Base-by-base conservation (phyloP, 2,113 vertebrate species). In the Scopus umbretta region DNA sequence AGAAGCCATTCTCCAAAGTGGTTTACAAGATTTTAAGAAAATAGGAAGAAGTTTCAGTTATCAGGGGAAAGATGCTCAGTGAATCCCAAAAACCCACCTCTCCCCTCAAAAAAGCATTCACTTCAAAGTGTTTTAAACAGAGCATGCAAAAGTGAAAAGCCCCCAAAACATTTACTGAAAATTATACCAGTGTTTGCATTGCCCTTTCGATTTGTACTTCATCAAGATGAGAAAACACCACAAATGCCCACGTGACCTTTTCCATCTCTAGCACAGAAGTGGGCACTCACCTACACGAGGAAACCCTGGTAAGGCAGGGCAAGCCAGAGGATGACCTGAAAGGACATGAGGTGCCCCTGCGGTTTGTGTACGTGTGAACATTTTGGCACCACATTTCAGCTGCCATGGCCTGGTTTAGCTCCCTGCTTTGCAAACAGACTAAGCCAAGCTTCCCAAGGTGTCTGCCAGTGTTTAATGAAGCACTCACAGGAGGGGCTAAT, bases 351-450 rank as follows among this genome's bases (percentile, higher is more conserved):
- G 38, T 95, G 55, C 47, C 59, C 15, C 25, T 13, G 6, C 0
- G 2, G 20, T 38, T 8, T 76, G 52, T 3, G 2, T 36, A 67
- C 2, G 2, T 1, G 1, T 29, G 49, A 89, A 29, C 7, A 32
- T 92, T 92, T n/a, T 73, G 61, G 40, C 71, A 83, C 49, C 13
- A 3, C 9, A 6, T 49, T 80, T 86, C 71, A 66, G 25, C 11
- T 53, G 16, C 3, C 3, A 5, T 55, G 25, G 38, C 61, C 47
- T 90, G 47, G n/a, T 80, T 88, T n/a, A 62, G 53, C 27, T 43
- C 42, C 42, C 53, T 65, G 67, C 65, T 58, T 61, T 73, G 50
- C 36, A 82, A 75, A 62, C 10, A 75, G 68, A 50, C 19, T 65
- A 76, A 79, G 47, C 34, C 63, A 85, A 56, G 56, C 61, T 85